Percentiles rank a stretch among this genome's conserved stretches.
Conservation (phyloP, 2,797 vertebrate genomes). For the Sebastes minor region DNA sequence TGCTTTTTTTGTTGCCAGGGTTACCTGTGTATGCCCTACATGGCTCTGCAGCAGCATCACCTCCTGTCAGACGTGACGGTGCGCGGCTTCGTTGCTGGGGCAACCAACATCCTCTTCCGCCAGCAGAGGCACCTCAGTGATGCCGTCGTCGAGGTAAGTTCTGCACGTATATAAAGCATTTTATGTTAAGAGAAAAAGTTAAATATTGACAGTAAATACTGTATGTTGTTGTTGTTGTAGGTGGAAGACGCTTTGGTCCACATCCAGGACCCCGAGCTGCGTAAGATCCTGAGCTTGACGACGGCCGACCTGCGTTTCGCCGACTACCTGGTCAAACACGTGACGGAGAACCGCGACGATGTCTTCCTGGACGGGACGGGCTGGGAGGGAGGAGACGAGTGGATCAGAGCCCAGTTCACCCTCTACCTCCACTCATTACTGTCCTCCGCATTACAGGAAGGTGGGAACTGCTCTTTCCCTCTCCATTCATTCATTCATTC, state of each 20-base stretch:
- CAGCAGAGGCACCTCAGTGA: conserved; percentile 97
- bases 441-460: conserved; percentile 89
- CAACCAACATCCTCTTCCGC: conserved; percentile 96
- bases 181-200: neutral
- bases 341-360: conserved; percentile 95
- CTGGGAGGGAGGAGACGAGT: conserved; percentile 98
- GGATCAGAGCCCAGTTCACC: conserved; percentile 96
- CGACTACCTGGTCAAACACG: conserved; percentile 94
- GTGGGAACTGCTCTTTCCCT: conserved; percentile 63
- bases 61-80: conserved; percentile 93
- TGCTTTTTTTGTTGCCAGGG: conserved; percentile 82
- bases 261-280: conserved; percentile 93
- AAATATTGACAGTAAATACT: fast-evolving
- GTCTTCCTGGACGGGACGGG: conserved; percentile 97
- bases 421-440: conserved; percentile 93
- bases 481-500: neutral
- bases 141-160: conserved; percentile 89
- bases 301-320: conserved; percentile 96
- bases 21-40: conserved; percentile 97
- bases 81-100: conserved; percentile 94
- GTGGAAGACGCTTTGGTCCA: conserved; percentile 91
- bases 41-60: conserved; percentile 98
- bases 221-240: conserved; percentile 62
- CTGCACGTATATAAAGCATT: fast-evolving
- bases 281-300: conserved; percentile 89